These are phyloP conservation scores for Cataglyphis cursor DNA, from an alignment of 2,888 invertebrate genomes.

Conservation along the genomic window DNA sequence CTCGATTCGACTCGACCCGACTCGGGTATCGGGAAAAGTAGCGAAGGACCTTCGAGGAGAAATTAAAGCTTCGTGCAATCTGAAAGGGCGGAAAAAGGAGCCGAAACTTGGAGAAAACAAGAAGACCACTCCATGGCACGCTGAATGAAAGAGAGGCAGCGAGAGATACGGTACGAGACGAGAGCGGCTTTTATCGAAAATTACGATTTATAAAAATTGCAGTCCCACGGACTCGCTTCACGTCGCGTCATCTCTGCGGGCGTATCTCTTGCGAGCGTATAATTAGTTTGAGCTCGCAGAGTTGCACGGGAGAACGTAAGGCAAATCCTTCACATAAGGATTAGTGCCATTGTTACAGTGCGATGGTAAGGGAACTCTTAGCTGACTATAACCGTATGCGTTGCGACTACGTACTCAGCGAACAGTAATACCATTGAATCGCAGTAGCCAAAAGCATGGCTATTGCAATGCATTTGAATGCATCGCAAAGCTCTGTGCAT, in stretches of 20 bases:
- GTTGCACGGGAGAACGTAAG: neutral
- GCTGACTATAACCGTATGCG: slow-evolving; percentile 40
- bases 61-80: slow-evolving; percentile 56
- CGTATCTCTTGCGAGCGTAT: slow-evolving; percentile 24
- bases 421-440: slow-evolving; percentile 36
- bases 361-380: slow-evolving; percentile 11
- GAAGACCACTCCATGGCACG: slow-evolving; percentile 20
- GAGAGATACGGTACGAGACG: slow-evolving; percentile 5
- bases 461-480: slow-evolving; percentile 18
- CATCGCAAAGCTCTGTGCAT: slow-evolving; percentile 8
- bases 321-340: slow-evolving; percentile 50
- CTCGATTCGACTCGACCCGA: slow-evolving; percentile 21
- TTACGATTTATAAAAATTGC: slow-evolving; percentile 54
- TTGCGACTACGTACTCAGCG: slow-evolving; percentile 28
- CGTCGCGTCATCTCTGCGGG: neutral
- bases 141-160: slow-evolving; percentile 45
- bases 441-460: slow-evolving; percentile 10
- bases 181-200: slow-evolving; percentile 52
- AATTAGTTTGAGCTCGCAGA: slow-evolving; percentile 40
- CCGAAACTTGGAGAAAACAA: slow-evolving; percentile 38
- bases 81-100: slow-evolving; percentile 48
- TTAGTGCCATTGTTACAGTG: slow-evolving; percentile 26
- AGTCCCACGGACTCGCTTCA: neutral
- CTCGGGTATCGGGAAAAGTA: slow-evolving; percentile 51
- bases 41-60: slow-evolving; percentile 51